Base-by-base conservation (phyloP, 2,888 invertebrate species). In the Phortica okadai region DNA sequence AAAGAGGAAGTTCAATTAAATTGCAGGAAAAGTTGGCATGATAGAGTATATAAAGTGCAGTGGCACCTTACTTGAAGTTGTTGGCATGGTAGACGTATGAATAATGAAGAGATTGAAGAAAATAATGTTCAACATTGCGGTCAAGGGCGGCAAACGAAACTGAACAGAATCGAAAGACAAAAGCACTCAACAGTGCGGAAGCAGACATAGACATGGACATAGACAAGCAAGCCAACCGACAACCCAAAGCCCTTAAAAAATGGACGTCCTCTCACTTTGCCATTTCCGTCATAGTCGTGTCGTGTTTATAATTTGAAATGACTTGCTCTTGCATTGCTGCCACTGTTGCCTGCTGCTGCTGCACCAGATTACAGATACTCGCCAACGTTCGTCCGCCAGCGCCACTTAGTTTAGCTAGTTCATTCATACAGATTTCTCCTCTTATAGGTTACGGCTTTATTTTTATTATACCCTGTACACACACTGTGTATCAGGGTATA, bases 291-390 rank as follows among this genome's bases (percentile, higher is more conserved):
- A 21, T 62, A 58, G 74, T 76, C 73, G 77, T 75, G 1, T 78
- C 81, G 85, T 86, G 83, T 82, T 85, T 86, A 88, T 85, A 86
- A 85, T 85, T 87, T 82, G 83, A 87, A 85, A 88, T 82, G n/a
- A 25, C 2, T 81, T 83, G 82, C 82, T 88, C 80, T 79, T 85
- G 85, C 85, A 82, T 82, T 82, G 81, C 79, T 80, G 78, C 79
- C 74, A 62, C 21, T 25, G 10, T 62, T 62, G 62, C 25, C 62
- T 10, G 69, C 64, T 33, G 25, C 42, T 73, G 58, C 16, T 14
- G 54, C 45, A 33, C 33, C 33, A 33, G 33, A 33, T 33, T 33
- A 33, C 33, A 5, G 33, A 33, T 5, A 33, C 33, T 33, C 33
- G 33, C 33, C 33, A 33, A 33, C 33, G 33, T 33, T 66, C 21